Conservation (phyloP, 2,888 invertebrate genomes). For the Rhodophaea formosa region DNA sequence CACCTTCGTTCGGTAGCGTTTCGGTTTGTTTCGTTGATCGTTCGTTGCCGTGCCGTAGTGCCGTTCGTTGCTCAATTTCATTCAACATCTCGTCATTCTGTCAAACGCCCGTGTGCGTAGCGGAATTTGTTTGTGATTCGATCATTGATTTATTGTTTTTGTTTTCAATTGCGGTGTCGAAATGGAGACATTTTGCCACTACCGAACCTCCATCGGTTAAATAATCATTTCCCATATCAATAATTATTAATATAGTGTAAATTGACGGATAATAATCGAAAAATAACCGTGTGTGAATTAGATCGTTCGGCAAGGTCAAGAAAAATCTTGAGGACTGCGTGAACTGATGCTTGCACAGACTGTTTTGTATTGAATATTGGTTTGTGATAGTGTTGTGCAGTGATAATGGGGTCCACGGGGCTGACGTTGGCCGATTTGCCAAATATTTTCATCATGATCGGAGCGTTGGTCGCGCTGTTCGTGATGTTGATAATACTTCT, state of each 20-base stretch:
- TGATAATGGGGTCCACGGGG: slow-evolving; percentile 68
- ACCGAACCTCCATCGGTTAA: slow-evolving; percentile 31
- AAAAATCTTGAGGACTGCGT: slow-evolving; percentile 43
- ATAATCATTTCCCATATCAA: slow-evolving; percentile 44
- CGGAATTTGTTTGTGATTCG: slow-evolving; percentile 45
- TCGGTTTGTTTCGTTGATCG: background rate
- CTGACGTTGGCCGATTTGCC: slow-evolving; percentile 87
- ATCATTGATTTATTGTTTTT: slow-evolving; percentile 73
- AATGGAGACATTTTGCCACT: slow-evolving; percentile 39
- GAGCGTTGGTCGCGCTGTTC: slow-evolving; percentile 86
- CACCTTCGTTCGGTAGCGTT: background rate
- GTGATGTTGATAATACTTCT: slow-evolving; percentile 88
- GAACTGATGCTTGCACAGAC: slow-evolving; percentile 54
- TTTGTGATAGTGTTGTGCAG: slow-evolving; percentile 43
- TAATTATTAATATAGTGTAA: slow-evolving; percentile 44
- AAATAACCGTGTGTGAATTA: slow-evolving; percentile 48
- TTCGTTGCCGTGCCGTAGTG: too few relatives aligned
- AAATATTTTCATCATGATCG: slow-evolving; percentile 88
- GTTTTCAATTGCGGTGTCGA: slow-evolving; percentile 45
- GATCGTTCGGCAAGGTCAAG: slow-evolving; percentile 47
- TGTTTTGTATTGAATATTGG: slow-evolving; percentile 39
- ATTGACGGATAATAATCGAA: slow-evolving; percentile 42
- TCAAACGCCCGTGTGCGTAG: slow-evolving; percentile 46
- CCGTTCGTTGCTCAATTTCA: slow-evolving; percentile 3
- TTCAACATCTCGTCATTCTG: slow-evolving; percentile 43